Evolutionary conservation across 2,797 vertebrate genomes (phyloP).

Genomic region (Danio choprae): DNA sequence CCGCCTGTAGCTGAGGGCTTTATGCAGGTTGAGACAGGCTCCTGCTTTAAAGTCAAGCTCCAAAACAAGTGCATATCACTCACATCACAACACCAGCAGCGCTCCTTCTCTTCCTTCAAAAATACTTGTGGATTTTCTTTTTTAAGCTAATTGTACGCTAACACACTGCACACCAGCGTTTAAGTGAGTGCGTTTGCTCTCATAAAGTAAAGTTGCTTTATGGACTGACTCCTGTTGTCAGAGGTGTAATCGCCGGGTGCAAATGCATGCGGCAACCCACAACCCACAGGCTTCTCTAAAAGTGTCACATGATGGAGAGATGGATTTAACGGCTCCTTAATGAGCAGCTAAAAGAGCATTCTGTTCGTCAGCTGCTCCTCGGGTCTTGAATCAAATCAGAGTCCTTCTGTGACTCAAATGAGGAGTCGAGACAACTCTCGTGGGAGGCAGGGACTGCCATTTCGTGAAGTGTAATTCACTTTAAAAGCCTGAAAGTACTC

Average conservation of each 20-base stretch:
- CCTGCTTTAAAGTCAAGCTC: conserved; percentile 42
- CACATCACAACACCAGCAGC: conserved; percentile 19
- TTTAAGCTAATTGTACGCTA: conserved; percentile 18
- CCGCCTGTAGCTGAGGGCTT: conserved; percentile 9
- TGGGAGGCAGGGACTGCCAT: conserved; percentile 50
- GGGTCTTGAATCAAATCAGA: conserved; percentile 8
- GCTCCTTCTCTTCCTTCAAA: conserved; percentile 17
- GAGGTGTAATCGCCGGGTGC: conserved; percentile 18
- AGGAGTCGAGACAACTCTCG: conserved; percentile 29
- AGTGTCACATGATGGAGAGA: conserved; percentile 39
- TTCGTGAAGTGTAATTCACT: conserved; percentile 53
- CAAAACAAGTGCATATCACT: conserved; percentile 41
- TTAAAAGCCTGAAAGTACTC: conserved; percentile 56
- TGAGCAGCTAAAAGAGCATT: conserved; percentile 26
- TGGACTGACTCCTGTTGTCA: conserved; percentile 39
- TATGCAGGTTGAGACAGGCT: conserved; percentile 54
- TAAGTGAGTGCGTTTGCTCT: conserved; percentile 23
- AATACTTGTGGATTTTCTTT: conserved; percentile 37
- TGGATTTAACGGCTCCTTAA: conserved; percentile 27
- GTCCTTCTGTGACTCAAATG: conserved; percentile 29
- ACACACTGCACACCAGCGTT: conserved; percentile 4
- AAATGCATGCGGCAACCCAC: conserved; percentile 36
- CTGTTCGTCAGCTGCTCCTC: conserved; percentile 31
- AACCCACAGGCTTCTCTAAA: conserved; percentile 34
- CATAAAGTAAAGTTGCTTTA: conserved; percentile 38